Percentiles rank a stretch among this genome's conserved stretches.
Conservation (phyloP, 2,797 vertebrate genomes). For the Fundulus diaphanus region DNA sequence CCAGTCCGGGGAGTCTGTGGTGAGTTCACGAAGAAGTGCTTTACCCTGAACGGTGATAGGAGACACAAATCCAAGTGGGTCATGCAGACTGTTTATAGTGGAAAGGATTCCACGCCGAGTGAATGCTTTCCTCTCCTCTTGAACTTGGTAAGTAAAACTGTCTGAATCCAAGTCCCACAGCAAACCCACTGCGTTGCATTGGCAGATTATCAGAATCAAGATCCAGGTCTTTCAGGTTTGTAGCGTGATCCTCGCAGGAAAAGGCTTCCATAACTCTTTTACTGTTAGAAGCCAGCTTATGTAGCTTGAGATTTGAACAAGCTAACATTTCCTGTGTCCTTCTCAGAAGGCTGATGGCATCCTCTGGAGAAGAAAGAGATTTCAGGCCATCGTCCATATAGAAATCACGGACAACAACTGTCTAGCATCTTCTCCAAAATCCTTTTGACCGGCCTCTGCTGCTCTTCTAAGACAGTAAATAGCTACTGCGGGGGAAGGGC, state of each 20-base stretch:
- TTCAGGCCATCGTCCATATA: neutral
- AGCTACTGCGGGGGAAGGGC: too few species aligned
- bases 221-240: neutral
- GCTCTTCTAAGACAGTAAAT: too few species aligned
- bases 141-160: neutral
- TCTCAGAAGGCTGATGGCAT: neutral
- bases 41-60: neutral
- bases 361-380: neutral
- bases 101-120: neutral
- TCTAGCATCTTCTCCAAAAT: too few species aligned
- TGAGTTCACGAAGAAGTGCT: neutral
- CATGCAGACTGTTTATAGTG: neutral
- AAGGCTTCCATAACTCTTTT: neutral
- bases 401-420: too few species aligned
- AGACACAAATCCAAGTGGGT: neutral
- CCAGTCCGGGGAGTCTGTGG: neutral
- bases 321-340: neutral
- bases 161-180: neutral
- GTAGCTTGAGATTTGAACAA: neutral
- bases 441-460: too few species aligned
- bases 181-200: neutral
- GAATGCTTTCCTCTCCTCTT: neutral
- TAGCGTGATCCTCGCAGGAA: neutral
- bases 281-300: conserved; percentile 3
- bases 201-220: neutral